Base-by-base conservation (phyloP, 2,888 invertebrate species). In the Drosophila quinaria region DNA sequence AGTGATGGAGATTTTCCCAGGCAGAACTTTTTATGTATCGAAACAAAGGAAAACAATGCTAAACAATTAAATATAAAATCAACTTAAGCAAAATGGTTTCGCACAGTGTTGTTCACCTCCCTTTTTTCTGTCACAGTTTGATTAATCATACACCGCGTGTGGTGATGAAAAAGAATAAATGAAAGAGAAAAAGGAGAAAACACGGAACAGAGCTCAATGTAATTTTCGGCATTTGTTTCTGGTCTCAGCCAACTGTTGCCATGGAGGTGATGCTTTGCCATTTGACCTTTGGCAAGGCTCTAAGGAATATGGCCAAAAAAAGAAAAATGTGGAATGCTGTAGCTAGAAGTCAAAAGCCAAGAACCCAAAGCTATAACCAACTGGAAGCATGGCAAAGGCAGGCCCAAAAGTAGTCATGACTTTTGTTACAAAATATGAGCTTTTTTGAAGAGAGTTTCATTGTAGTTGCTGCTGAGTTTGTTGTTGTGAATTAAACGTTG, bases 101-200 rank as follows among this genome's bases (percentile, higher is more conserved):
- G 17, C 17, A 25, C 13, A 37, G 29, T 17, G 8, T 33, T 15
- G 22, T 31, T 39, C 8, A 29, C 9, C 4, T 25, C 17, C 5
- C 31, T 29, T 15, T 4, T 37, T 10, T 22, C 9, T 10, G 39
- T 13, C 25, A 6, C 39, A 60, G 41, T 71, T 76, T 73, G 61
- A 76, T 87, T 76, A 84, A 81, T 87, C 87, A 84, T 68, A 73
- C 65, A 61, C 54, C 70, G 49, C 61, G 63, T 71, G 65, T 63
- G 54, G 54, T 59, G 33, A 25, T 35, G 33, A 37, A 11, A 19
- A 37, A 59, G 37, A 54, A 49, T 29, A n/a, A 47, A 41, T 3
- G 25, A 17, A 11, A 11, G 1, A 33, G 11, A 37, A 39, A 37
- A 13, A 19, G 19, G 19, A 19, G 5, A 33, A 44, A 44, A 31